Evolutionary conservation across 2,797 vertebrate species (phyloP), one percentile per base, ranked within the genome.

Genomic region (Xenopus petersii): DNA sequence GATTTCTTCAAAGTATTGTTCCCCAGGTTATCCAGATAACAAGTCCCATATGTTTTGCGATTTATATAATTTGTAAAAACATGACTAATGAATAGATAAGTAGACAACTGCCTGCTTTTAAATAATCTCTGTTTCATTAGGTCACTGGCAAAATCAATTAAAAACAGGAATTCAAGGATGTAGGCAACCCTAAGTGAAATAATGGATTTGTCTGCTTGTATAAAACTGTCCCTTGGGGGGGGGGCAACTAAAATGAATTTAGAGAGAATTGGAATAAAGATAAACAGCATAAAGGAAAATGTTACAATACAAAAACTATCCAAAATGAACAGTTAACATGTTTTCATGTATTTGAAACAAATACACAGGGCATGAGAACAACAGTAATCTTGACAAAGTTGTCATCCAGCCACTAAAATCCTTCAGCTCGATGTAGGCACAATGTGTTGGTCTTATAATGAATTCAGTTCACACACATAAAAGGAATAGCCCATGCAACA

Each of bases 141-240:
- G 59, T 51, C 66, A 67, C 72, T 76, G 2, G 77, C 49, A 74
- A 17, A 80, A 73, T 54, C 9, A 46, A 74, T 83, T 79, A 51
- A 48, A 55, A 63, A 47, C 15, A 62, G 67, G 16, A 47, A 11
- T 56, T 16, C 13, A 9, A 54, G 70, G 26, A 63, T 42, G 33
- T 49, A 72, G 15, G 64, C 60, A 72, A 63, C 64, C 62, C 70
- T 64, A 71, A 77, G 36, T 42, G 36, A 42, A 42, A 3, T 42
- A 42, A 68, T 66, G 49, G 49, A 73, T 63, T 64, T 70, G 54
- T 64, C 61, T 65, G 51, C n/a, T 58, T 65, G 61, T 47, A 33
- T 51, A 65, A 56, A 68, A 65, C 59, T 48, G 51, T 13, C 15
- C 54, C 54, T 21, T 21, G 67, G 33, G 67, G 24, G 21, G 21